phyloP scores from a whole-genome alignment of 2,113 vertebrate genomes.

The Pycnonotus jocosus region DNA sequence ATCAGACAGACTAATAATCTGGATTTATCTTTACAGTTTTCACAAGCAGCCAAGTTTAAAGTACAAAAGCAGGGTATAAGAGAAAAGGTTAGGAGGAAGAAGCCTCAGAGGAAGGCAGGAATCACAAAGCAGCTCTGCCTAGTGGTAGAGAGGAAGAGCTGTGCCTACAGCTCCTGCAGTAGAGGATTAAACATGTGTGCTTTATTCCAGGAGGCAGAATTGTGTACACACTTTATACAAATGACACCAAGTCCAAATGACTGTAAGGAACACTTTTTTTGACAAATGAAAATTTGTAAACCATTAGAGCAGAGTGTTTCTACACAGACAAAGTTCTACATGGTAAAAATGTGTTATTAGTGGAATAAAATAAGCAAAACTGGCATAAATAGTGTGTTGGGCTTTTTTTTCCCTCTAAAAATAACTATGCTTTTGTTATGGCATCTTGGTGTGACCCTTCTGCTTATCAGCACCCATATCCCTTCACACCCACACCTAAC shows the following conservation, averaged over 20 bases:
- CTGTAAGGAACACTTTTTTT: not conserved
- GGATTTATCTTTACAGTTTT: not conserved
- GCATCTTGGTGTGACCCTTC: not conserved
- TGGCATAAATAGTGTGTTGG: not conserved
- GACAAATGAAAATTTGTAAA: not conserved
- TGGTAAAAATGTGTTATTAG: not conserved
- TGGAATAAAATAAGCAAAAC: not conserved
- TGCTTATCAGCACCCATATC: not conserved
- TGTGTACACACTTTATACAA: not conserved
- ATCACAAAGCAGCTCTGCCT: not conserved
- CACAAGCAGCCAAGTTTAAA: not conserved
- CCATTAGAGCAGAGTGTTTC: not conserved
- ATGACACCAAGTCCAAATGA: not conserved
- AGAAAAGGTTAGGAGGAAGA: not conserved
- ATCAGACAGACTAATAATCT: not conserved
- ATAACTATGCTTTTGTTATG: not conserved
- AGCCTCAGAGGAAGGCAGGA: not conserved
- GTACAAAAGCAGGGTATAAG: not conserved
- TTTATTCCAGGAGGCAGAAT: not conserved
- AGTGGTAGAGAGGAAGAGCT: not conserved
- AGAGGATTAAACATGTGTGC: fast-evolving
- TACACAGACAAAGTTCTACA: not conserved
- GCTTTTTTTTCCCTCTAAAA: fast-evolving
- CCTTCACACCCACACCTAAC: not conserved
- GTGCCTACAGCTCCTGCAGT: not conserved